These are phyloP conservation scores for Callinectes sapidus DNA, from an alignment of 2,888 invertebrate genomes.

Conservation along the genomic window DNA sequence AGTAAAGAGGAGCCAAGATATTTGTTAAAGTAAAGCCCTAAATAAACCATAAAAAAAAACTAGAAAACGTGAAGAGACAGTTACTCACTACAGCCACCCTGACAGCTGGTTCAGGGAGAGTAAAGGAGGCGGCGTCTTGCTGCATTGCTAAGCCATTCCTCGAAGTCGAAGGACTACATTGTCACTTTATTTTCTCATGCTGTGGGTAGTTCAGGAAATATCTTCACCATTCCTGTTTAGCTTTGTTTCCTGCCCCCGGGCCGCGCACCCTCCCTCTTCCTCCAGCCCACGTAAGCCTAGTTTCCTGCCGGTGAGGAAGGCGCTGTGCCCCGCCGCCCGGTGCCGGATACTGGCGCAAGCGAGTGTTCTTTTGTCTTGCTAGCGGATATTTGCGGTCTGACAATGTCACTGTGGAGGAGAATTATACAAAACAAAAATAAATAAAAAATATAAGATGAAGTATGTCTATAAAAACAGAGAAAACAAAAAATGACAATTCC, in stretches of 20 bases:
- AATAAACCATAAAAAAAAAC: background rate
- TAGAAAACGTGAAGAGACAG: background rate
- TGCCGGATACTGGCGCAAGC: conserved; percentile 31
- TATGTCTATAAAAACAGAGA: background rate
- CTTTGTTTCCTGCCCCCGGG: background rate
- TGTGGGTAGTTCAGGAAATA: background rate
- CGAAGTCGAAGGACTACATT: background rate
- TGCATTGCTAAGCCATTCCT: background rate
- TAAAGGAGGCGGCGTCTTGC: background rate
- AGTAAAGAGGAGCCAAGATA: background rate
- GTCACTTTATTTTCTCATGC: background rate
- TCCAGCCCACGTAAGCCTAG: conserved; percentile 13
- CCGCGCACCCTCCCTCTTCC: background rate
- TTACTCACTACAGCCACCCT: background rate
- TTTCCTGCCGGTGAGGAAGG: background rate
- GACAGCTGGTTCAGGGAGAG: background rate
- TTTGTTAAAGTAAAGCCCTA: background rate
- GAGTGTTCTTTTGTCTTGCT: conserved; percentile 29
- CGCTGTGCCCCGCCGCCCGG: background rate
- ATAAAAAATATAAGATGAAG: background rate
- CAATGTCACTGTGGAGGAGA: background rate
- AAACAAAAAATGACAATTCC: background rate
- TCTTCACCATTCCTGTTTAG: background rate
- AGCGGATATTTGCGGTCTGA: conserved; percentile 29
- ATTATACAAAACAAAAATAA: background rate